These are phyloP conservation scores for Uromys caudimaculatus DNA, from an alignment of 2,797 vertebrate species.

Conservation along the genomic window DNA sequence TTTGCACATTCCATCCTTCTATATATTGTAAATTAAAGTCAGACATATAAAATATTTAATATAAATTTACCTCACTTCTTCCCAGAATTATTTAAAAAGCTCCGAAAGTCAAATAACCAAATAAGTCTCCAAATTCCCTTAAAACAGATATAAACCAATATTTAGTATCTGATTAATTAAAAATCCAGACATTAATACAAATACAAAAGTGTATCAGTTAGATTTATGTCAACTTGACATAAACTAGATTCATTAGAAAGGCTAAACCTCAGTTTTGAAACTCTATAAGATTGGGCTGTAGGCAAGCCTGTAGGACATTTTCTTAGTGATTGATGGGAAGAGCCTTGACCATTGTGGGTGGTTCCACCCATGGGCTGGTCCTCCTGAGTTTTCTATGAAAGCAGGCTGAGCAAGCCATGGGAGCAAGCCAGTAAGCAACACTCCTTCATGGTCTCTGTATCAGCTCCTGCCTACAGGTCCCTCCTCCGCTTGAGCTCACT, in stretches of 20 bases:
- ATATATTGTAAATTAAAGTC: not conserved
- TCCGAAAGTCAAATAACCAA: no score
- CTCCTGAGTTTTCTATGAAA: not conserved
- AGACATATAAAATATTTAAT: not conserved
- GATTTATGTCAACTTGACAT: not conserved
- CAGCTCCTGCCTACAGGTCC: not conserved
- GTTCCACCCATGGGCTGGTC: not conserved
- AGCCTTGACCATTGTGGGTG: fast-evolving
- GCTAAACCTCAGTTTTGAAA: not conserved
- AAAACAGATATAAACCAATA: no score
- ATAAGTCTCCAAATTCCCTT: not conserved
- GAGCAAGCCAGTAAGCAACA: not conserved
- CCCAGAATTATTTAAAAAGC: not conserved
- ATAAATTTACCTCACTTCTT: not conserved
- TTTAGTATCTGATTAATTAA: not conserved
- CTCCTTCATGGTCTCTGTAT: not conserved
- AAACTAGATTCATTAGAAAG: not conserved
- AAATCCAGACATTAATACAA: not conserved
- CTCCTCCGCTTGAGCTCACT: not conserved
- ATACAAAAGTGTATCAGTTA: not conserved
- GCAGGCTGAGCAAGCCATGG: not conserved
- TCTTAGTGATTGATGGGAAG: not conserved
- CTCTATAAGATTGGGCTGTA: not conserved
- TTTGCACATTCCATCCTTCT: not conserved
- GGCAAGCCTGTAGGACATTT: not conserved